A percentile compares a stretch with the other conserved stretches of the same genome.
Evolutionary conservation across 37 sponge, comb jelly and placozoan genomes (phyloP).

Genomic region (Bolinopsis microptera): DNA sequence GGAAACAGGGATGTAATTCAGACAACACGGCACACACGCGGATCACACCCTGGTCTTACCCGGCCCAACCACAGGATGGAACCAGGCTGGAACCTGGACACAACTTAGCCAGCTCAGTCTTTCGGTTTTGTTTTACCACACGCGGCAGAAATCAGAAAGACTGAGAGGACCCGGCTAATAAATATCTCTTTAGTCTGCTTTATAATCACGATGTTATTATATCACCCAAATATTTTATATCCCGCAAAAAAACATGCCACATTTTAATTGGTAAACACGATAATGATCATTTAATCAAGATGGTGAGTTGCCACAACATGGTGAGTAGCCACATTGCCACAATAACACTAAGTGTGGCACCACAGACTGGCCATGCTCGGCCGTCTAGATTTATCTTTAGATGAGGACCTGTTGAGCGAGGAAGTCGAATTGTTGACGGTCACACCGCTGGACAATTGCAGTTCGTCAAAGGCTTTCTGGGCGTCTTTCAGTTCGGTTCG

Average conservation of each 20-base stretch:
- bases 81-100: neutral
- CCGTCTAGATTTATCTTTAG: neutral
- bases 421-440: conserved; percentile 43
- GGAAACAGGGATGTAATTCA: neutral
- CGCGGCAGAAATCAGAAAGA: too few species aligned
- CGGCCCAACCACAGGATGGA: neutral
- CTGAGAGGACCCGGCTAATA: too few species aligned
- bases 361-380: neutral
- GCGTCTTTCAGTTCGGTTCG: conserved; percentile 88
- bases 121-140: neutral
- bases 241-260: too few species aligned
- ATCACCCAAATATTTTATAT: too few species aligned
- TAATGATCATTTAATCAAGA: too few species aligned
- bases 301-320: too few species aligned
- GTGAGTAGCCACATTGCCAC: too few species aligned
- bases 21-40: neutral
- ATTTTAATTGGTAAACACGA: too few species aligned
- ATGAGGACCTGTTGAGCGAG: conserved; percentile 1
- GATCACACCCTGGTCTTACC: neutral
- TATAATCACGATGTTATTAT: too few species aligned
- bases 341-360: neutral
- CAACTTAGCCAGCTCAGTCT: neutral
- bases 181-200: too few species aligned
- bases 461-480: conserved; percentile 81
- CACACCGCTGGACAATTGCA: conserved; percentile 71